Percentiles rank a stretch among this genome's conserved stretches.
These are phyloP conservation scores for Takifugu rubripes DNA, from an alignment of 2,797 vertebrate genomes.

Conservation along the genomic window DNA sequence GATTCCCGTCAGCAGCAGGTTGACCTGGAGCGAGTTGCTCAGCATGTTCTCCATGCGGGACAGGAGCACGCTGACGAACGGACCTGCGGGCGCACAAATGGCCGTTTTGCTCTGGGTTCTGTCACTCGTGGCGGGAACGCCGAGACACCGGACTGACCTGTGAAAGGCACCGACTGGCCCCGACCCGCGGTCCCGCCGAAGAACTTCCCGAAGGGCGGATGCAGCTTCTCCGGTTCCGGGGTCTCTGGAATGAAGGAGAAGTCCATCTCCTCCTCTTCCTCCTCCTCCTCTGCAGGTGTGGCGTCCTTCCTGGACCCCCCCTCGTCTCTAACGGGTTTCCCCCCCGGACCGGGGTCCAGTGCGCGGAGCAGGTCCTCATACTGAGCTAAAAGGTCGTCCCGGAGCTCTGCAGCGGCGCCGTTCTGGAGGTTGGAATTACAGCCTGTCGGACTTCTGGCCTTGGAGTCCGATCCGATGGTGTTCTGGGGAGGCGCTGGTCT, in stretches of 20 bases:
- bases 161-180: constrained; percentile 83
- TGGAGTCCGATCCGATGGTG: constrained; percentile 30
- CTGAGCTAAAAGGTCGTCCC: constrained; percentile 84
- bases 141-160: constrained; percentile 75
- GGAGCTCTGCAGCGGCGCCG: constrained; percentile 35
- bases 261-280: constrained; percentile 77
- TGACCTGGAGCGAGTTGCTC: constrained; percentile 91
- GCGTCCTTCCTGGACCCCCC: constrained; percentile 55
- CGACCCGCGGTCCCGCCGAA: constrained; percentile 44
- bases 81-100: constrained; percentile 72
- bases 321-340: constrained; percentile 55
- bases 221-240: constrained; percentile 77
- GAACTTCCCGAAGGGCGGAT: constrained; percentile 79
- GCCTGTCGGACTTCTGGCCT: constrained; percentile 38
- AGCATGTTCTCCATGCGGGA: constrained; percentile 98
- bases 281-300: constrained; percentile 60
- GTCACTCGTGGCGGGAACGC: neutral
- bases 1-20: constrained; percentile 93
- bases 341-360: constrained; percentile 69
- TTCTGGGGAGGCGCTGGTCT: constrained; percentile 43
- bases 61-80: constrained; percentile 92
- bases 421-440: constrained; percentile 50
- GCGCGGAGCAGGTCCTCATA: constrained; percentile 90
- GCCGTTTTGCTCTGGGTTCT: neutral
- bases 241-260: constrained; percentile 83